Base-by-base conservation (phyloP, 2,888 invertebrate genomes). In the Cataglyphis cursor region DNA sequence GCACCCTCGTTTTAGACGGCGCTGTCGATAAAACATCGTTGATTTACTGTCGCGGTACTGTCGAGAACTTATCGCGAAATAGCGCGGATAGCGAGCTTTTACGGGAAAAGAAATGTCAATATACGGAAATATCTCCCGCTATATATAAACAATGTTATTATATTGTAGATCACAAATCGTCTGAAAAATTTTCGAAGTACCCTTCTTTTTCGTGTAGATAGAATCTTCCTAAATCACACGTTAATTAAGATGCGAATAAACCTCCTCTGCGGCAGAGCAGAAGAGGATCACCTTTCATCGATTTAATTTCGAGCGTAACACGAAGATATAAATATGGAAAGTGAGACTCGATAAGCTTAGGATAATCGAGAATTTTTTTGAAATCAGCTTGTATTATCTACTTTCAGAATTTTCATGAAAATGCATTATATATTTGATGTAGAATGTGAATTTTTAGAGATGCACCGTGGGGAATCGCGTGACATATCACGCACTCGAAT, bases 61-160 rank as follows among this genome's bases (percentile, higher is more conserved):
- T 31, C 51, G 61, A 73, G 18, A 44, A 44, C 80, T 73, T 78
- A 81, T 57, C 72, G 51, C 66, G 70, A 41, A 75, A 83, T 81
- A 64, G 18, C 61, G 44, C 35, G 31, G 28, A 1, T 18, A 6
- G 5, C 35, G 38, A 51, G 41, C 44, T 70, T 35, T 74, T 74
- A 65, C 70, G 21, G 9, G 35, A 38, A 24, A 38, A 31, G 35
- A 57, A 35, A 24, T 21, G 54, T 57, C 28, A 66, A 31, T 35
- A 51, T 28, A 12, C 61, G 61, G 31, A 61, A 61, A 61, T 61
- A 61, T 31, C 15, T 31, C 9, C 31, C 28, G 31, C 18, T 18
- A 61, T 18, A 61, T 48, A 48, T 48, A 48, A 48, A 48, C 18
- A 48, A 0, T n/a, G 8, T 51, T 51, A 51, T 51, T 51, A 18